These are phyloP conservation scores for Cottoperca gobio DNA, from an alignment of 2,797 vertebrate species.

Conservation along the genomic window DNA sequence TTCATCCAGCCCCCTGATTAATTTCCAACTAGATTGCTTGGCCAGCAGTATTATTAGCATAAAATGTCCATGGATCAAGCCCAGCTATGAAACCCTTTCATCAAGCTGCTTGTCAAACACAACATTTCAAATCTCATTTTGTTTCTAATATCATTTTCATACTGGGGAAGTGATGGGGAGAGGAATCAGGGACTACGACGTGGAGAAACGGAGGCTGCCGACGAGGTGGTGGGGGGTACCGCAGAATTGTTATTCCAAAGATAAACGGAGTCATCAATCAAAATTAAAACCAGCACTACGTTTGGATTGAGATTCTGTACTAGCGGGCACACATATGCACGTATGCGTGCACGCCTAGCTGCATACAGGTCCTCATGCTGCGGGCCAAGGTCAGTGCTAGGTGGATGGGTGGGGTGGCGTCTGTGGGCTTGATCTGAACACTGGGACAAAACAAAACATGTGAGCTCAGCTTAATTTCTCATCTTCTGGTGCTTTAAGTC, in stretches of 20 bases:
- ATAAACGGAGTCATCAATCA: slow-evolving; percentile 87
- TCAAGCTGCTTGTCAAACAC: slow-evolving; percentile 90
- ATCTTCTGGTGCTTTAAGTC: slow-evolving; percentile 50
- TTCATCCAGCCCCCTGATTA: slow-evolving; percentile 83
- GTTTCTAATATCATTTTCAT: slow-evolving; percentile 89
- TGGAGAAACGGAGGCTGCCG: slow-evolving; percentile 40
- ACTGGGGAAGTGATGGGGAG: slow-evolving; percentile 60
- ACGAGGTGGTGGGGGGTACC: slow-evolving; percentile 33
- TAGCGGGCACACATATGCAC: slow-evolving; percentile 25
- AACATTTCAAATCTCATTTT: slow-evolving; percentile 91
- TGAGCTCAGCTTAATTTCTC: slow-evolving; percentile 54
- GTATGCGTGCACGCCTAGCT: neutral
- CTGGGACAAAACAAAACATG: slow-evolving; percentile 44
- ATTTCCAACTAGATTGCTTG: slow-evolving; percentile 87
- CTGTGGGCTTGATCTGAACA: slow-evolving; percentile 34
- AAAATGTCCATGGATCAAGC: slow-evolving; percentile 88
- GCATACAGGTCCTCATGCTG: slow-evolving; percentile 26
- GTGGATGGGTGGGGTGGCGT: slow-evolving; percentile 9
- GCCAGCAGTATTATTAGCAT: slow-evolving; percentile 88
- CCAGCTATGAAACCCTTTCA: slow-evolving; percentile 87
- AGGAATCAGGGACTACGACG: slow-evolving; percentile 47
- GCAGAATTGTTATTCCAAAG: slow-evolving; percentile 77
- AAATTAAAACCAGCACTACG: slow-evolving; percentile 81
- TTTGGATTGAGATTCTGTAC: slow-evolving; percentile 66
- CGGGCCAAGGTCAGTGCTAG: slow-evolving; percentile 65